phyloP scores from a whole-genome alignment of 2,797 vertebrate genomes.

The Loris lydekkerianus region DNA sequence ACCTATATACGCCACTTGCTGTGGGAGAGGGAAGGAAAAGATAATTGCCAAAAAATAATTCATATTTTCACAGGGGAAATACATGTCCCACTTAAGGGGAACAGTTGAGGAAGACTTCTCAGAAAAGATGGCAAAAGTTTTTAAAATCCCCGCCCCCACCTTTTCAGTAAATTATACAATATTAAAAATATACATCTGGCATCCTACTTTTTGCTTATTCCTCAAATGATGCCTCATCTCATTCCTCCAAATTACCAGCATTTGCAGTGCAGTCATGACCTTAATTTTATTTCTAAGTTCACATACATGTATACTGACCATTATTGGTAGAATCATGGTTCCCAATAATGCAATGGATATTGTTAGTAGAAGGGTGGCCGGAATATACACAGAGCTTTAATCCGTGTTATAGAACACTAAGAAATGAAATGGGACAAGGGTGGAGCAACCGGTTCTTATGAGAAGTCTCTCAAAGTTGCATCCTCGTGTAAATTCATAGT shows the following conservation, averaged over 20 bases:
- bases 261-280: background rate
- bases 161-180: background rate
- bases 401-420: background rate
- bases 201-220: background rate
- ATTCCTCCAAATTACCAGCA: background rate
- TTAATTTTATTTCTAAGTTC: background rate
- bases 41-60: background rate
- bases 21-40: background rate
- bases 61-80: background rate
- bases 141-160: accelerated
- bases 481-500: background rate
- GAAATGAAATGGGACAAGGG: background rate
- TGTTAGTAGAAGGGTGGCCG: background rate
- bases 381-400: background rate
- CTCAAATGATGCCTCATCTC: background rate
- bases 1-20: background rate
- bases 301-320: background rate
- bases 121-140: background rate
- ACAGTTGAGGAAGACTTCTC: background rate
- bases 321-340: background rate
- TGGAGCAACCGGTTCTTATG: background rate
- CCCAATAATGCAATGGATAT: background rate
- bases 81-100: background rate
- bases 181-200: background rate
- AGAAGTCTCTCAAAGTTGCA: background rate